Evolutionary conservation across 2,113 vertebrate genomes (phyloP), one percentile per base, ranked within the genome.

Genomic region (Galeopterus variegatus): DNA sequence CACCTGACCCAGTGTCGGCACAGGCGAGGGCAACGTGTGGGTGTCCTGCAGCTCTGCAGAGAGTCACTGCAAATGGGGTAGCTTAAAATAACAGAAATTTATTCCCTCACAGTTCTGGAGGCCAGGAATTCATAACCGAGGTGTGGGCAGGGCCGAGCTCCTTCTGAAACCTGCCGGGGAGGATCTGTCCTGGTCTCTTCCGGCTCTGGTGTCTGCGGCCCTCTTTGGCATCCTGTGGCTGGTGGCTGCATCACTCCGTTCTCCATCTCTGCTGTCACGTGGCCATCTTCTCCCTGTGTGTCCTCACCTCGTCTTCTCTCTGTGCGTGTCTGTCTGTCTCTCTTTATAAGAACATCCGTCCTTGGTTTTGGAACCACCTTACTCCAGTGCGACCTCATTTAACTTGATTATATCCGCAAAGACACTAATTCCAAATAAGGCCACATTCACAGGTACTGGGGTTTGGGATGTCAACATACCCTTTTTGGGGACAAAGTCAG

Each of bases 191-290:
- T n/a, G 9, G 9, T 41, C 65, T 17, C 45, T 54, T 3, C 67
- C 0, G 0, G 12, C 23, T 2, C 48, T 2, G 12, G 79, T 0
- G 6, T 5, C 19, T 18, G 56, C 33, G 11, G 18, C 0, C 23
- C 8, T 18, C 18, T 3, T 41, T 2, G 26, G 2, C 26, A 3
- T 48, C 26, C 45, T 45, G 4, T 10, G 45, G 45, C 73, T 50
- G 23, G 45, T 8, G 10, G 48, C 41, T 41, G 41, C 41, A 41
- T 41, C 41, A 41, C 41, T 41, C 41, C 41, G 41, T 1, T 7
- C 45, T 28, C 26, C 26, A 2, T 8, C 19, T 45, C 28, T 13
- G 52, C 50, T 33, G 36, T 15, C 62, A 24, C 1, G 0, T 8
- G 60, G 31, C 23, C 23, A n/a, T 69, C 67, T 33, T 41, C 41